Base-by-base conservation (phyloP, 2,888 invertebrate genomes). In the Mesoligia furuncula region DNA sequence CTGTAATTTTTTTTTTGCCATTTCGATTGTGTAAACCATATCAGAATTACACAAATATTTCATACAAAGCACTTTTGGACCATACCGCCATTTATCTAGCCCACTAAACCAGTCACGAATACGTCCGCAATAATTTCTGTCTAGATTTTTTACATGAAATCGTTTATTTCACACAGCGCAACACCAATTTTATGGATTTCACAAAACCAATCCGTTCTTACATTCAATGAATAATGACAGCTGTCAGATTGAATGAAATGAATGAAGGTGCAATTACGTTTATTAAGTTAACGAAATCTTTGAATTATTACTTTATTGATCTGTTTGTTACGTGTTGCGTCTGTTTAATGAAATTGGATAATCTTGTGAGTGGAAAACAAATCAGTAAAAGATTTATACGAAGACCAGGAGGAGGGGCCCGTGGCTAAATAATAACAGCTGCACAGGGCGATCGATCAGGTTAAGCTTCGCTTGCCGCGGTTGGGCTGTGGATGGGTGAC, bases 91-190 rank as follows among this genome's bases (percentile, higher is more conserved):
- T 71, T 79, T 66, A 73, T 66, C 45, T 31, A 61, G 15, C 64
- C 31, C 4, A 70, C 66, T 69, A 13, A 39, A 27, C n/a, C 20
- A 74, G 79, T 81, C 81, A 86, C 85, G 85, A 86, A 86, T 68
- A 80, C 20, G 27, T 80, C 75, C 75, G 82, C 85, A 83, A 87
- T 86, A 69, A 79, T 76, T 74, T 66, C 71, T 81, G 48, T 75
- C 79, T 82, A 86, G 71, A 82, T 88, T 88, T 87, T 82, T 88
- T 87, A 78, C 72, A 69, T 83, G 51, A 81, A 87, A 78, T 72
- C 61, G 83, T 79, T 81, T 80, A 84, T 79, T 81, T 80, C 73
- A 62, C 70, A 79, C 64, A 81, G 70, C 75, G 80, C 78, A 81
- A 77, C 20, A 79, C 65, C 81, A 82, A 84, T 85, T 86, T 82